These are phyloP conservation scores for Leptocoma aspasia DNA, from an alignment of 2,113 vertebrate genomes.

Conservation along the genomic window DNA sequence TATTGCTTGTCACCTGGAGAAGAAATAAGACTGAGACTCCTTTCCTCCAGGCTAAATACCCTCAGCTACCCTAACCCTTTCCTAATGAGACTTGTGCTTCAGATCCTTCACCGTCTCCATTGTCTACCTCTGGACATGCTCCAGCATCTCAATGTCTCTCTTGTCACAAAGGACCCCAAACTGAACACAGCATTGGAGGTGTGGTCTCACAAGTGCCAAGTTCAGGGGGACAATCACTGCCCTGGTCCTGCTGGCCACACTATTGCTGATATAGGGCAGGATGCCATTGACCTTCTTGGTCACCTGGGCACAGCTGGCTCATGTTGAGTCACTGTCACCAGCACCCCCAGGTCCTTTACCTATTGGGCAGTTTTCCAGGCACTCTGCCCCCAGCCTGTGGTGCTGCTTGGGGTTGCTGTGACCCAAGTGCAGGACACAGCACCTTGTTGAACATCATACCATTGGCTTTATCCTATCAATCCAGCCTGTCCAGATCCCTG, in stretches of 20 bases:
- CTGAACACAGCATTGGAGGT: background rate
- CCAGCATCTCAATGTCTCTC: background rate
- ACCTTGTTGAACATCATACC: background rate
- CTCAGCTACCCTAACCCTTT: background rate
- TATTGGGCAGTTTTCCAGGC: background rate
- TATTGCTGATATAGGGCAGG: background rate
- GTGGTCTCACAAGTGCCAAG: background rate
- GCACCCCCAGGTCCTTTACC: background rate
- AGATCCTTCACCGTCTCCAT: background rate
- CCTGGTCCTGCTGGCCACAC: background rate
- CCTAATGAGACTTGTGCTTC: background rate
- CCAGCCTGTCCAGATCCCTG: background rate
- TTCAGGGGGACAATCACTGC: background rate
- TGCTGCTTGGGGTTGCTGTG: background rate
- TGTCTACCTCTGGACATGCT: background rate
- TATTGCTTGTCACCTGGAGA: background rate
- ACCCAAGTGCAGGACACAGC: accelerated
- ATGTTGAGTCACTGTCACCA: background rate
- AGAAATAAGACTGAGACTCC: background rate
- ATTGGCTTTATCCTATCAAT: too few relatives aligned
- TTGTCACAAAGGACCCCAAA: background rate
- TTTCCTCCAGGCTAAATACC: background rate
- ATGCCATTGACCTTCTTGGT: background rate
- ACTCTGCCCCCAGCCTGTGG: too few relatives aligned
- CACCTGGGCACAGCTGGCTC: background rate